phyloP scores from a whole-genome alignment of 37 sponge, comb jelly and placozoan species.

The Diacarnus erythraeanus region DNA sequence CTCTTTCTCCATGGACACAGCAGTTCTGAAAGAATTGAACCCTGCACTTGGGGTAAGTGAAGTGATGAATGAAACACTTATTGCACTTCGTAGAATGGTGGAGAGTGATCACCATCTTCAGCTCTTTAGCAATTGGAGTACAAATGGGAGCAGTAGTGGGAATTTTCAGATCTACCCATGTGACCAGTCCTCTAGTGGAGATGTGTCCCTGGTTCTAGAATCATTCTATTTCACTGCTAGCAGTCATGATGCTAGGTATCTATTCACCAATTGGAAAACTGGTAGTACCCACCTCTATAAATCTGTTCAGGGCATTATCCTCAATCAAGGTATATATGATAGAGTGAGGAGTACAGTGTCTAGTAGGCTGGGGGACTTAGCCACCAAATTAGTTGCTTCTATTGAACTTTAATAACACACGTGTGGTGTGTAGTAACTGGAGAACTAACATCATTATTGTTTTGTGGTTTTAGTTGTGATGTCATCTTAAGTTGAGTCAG shows the following conservation, averaged over 20 bases:
- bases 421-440: too few species aligned
- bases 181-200: not conserved
- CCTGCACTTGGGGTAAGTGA: not conserved
- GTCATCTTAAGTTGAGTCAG: too few species aligned
- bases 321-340: not conserved
- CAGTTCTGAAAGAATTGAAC: not conserved
- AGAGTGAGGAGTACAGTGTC: not conserved
- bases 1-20: not conserved
- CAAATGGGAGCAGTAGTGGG: not conserved
- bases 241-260: not conserved
- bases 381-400: not conserved
- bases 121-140: not conserved
- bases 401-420: not conserved
- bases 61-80: not conserved
- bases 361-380: not conserved
- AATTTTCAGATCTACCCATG: slow-evolving; percentile 2
- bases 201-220: not conserved
- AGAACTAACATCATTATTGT: too few species aligned
- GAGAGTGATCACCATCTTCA: not conserved
- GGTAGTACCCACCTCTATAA: not conserved
- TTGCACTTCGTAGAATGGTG: not conserved
- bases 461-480: too few species aligned
- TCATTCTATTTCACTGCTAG: not conserved
- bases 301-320: not conserved
- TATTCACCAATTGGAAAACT: not conserved